Percentiles rank a stretch among this genome's conserved stretches.
phyloP scores from a whole-genome alignment of 2,113 vertebrate species.

The Sterna hirundo region DNA sequence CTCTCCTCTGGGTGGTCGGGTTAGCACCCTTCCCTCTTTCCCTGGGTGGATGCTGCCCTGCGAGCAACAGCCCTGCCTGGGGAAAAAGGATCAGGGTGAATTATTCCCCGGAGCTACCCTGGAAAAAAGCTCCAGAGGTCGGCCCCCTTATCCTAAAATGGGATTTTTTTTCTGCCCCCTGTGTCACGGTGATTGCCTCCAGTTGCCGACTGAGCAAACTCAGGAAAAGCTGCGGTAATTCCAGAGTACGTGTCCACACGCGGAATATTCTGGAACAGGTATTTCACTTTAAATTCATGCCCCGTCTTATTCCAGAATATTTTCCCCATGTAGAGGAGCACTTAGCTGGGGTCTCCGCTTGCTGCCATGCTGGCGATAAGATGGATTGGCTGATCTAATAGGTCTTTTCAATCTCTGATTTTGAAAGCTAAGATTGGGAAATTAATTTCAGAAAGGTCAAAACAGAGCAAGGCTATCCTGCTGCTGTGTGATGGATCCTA shows the following conservation, averaged over 20 bases:
- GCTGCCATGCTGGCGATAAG: constrained; percentile 10
- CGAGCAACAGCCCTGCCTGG: accelerated
- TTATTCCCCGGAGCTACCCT: neutral
- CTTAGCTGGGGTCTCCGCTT: constrained; percentile 50
- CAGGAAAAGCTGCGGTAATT: neutral
- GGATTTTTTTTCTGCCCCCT: too few species aligned
- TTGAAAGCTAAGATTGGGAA: constrained; percentile 56
- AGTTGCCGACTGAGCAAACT: neutral
- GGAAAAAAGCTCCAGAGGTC: neutral
- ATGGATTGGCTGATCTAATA: constrained; percentile 59
- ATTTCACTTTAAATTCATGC: constrained; percentile 36
- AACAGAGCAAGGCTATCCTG: constrained; percentile 60
- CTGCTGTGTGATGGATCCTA: constrained; percentile 56
- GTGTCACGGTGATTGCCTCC: neutral
- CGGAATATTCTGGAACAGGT: constrained; percentile 10
- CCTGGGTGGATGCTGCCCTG: neutral
- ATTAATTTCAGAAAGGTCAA: constrained; percentile 63
- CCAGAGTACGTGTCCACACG: accelerated
- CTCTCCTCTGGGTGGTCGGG: neutral
- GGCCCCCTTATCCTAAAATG: neutral
- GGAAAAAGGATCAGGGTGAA: neutral
- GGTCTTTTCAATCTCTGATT: constrained; percentile 60
- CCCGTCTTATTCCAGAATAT: neutral
- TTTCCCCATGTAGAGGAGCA: constrained; percentile 11
- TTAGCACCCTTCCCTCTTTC: neutral